Evolutionary conservation across 2,888 invertebrate species (phyloP).

Genomic region (Tiliacea citrago): DNA sequence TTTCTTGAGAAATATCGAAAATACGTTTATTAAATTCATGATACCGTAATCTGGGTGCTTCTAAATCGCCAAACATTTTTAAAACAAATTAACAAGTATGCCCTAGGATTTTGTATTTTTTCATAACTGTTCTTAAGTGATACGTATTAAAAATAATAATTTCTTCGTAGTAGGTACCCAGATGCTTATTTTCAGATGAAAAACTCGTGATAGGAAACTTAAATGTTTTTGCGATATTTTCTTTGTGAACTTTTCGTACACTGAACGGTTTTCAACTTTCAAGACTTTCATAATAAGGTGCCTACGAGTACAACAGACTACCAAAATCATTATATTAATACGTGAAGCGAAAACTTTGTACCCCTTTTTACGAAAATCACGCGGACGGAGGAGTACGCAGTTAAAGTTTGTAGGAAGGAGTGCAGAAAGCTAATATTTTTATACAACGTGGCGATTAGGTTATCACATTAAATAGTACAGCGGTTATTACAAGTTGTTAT

Average conservation of each 20-base stretch:
- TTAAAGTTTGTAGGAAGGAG: too few relatives aligned
- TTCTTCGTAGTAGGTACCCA: neutral
- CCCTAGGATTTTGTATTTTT: neutral
- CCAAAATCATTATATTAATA: neutral
- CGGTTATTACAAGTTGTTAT: too few relatives aligned
- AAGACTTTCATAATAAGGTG: neutral
- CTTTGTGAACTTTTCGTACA: neutral
- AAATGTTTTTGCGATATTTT: neutral
- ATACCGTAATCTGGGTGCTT: neutral
- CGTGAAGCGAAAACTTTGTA: too few relatives aligned
- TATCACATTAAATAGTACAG: too few relatives aligned
- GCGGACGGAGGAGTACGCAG: too few relatives aligned
- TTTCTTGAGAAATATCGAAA: constrained; percentile 28
- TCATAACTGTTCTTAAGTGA: neutral
- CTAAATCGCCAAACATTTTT: neutral
- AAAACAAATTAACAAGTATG: neutral
- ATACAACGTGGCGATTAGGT: too few relatives aligned
- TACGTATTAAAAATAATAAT: neutral
- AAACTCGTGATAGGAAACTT: neutral
- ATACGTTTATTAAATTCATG: neutral
- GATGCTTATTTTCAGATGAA: neutral
- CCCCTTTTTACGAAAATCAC: too few relatives aligned
- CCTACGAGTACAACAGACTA: neutral
- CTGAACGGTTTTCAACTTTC: constrained; percentile 7
- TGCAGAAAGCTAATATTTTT: too few relatives aligned